Evolutionary conservation across 2,113 vertebrate species (phyloP), one percentile per base, ranked within the genome.

Genomic region (Euleptes europaea): DNA sequence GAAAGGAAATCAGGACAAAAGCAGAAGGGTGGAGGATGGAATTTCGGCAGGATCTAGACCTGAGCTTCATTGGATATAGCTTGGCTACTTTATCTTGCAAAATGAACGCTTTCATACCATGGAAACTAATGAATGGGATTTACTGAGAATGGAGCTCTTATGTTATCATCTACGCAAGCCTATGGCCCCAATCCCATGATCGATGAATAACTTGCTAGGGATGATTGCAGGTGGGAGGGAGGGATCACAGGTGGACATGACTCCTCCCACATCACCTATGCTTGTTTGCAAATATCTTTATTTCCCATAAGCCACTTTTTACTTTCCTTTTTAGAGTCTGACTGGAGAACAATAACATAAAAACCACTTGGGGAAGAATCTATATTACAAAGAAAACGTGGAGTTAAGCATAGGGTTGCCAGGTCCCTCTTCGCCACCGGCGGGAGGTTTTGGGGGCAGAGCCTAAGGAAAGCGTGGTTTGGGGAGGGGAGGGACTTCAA

Each of bases 41-140:
- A 84, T 66, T 80, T 91, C 74, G 60, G 23, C 23, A 89, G 65
- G 84, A 91, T 72, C 75, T 57, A 12, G 49, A 76, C 4, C 7
- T 9, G 14, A 79, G 70, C 80, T 47, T 60, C 42, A 26, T 85
- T 90, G 83, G 51, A 60, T 69, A 33, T 49, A 42, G 19, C 88
- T 88, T 89, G 83, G 42, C 89, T 84, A 84, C 86, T 70, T 83
- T 42, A 81, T 51, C n/a, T 81, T 26, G n/a, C 1, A 80, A 33
- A 66, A 49, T 80, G 13, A 65, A 70, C n/a, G 44, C 72, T 74
- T 31, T n/a, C 5, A 17, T 15, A 74, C 17, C 35, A 9, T 38
- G 33, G 14, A 38, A 38, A 21, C 17, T 8, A 70, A 40, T 17
- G 6, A 9, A 21, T 17, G 15, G 33, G 69, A 33, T 70, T 70